Conservation (phyloP, 2,888 invertebrate species). For the Ephialtes manifestator region DNA sequence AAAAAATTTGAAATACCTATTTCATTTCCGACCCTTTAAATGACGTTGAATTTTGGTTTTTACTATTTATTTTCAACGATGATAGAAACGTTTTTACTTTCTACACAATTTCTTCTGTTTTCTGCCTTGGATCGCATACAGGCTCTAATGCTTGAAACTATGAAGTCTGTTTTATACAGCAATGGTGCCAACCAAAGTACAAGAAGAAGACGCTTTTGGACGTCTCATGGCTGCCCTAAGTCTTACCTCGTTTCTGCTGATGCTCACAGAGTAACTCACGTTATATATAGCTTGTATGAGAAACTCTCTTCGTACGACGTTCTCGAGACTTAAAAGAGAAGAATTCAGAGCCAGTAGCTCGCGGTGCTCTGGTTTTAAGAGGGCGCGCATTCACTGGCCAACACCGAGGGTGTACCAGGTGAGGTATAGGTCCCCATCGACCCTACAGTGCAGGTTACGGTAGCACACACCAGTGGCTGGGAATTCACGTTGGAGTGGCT, state of each 20-base stretch:
- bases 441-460: constrained; percentile 27
- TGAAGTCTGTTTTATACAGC: constrained; percentile 23
- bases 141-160: constrained; percentile 3
- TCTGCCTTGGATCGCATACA: neutral
- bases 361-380: constrained; percentile 30
- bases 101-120: constrained; percentile 4
- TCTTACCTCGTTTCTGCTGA: constrained; percentile 14
- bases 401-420: constrained; percentile 14
- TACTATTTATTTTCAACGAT: too few relatives aligned
- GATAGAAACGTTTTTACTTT: neutral
- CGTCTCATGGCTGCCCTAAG: neutral
- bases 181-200: neutral
- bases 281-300: constrained; percentile 5
- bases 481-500: constrained; percentile 27
- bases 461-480: neutral
- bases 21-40: too few relatives aligned
- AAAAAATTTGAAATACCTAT: too few relatives aligned
- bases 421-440: constrained; percentile 36
- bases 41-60: too few relatives aligned
- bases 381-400: constrained; percentile 24
- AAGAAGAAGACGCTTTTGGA: constrained; percentile 15
- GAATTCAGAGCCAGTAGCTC: constrained; percentile 63
- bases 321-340: constrained; percentile 65
- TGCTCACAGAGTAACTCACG: constrained; percentile 21
- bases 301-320: constrained; percentile 29